A percentile compares a stretch with the other conserved stretches of the same genome.
Evolutionary conservation across 2,888 invertebrate species (phyloP).

Genomic region (Xestia ashworthii): DNA sequence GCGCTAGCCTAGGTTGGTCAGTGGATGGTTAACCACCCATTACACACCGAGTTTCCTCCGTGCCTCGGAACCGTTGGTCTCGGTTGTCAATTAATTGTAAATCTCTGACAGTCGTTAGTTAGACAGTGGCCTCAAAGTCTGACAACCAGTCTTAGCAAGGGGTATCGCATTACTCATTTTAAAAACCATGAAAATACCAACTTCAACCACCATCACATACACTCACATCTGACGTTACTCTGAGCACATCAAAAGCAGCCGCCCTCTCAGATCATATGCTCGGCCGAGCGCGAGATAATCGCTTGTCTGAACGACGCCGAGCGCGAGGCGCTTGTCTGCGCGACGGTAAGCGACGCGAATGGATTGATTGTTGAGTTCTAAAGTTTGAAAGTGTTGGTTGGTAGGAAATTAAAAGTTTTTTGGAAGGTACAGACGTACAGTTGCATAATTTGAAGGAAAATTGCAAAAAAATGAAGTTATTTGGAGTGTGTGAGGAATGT

Average conservation of each 20-base stretch:
- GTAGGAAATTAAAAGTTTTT: background rate
- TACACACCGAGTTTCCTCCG: background rate
- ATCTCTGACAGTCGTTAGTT: background rate
- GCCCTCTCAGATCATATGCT: slow-evolving; percentile 63
- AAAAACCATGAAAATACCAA: background rate
- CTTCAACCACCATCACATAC: slow-evolving; percentile 2
- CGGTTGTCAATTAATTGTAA: background rate
- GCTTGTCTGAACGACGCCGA: slow-evolving; percentile 57
- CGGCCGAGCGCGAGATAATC: slow-evolving; percentile 61
- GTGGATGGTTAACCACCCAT: background rate
- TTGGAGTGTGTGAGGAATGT: too few species aligned
- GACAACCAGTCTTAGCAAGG: background rate
- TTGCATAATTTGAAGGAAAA: background rate
- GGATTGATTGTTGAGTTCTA: slow-evolving; percentile 43
- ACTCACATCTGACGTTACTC: slow-evolving; percentile 33
- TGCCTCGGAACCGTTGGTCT: background rate
- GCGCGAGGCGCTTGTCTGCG: slow-evolving; percentile 56
- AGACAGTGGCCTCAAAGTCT: background rate
- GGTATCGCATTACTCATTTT: background rate
- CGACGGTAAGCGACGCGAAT: slow-evolving; percentile 31
- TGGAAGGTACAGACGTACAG: background rate
- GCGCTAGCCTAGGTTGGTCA: background rate
- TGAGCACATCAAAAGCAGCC: slow-evolving; percentile 45
- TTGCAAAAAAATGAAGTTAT: background rate
- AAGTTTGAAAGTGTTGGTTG: background rate